These are phyloP conservation scores for Punctoribates punctum DNA, from an alignment of 2,888 invertebrate genomes.

Conservation along the genomic window DNA sequence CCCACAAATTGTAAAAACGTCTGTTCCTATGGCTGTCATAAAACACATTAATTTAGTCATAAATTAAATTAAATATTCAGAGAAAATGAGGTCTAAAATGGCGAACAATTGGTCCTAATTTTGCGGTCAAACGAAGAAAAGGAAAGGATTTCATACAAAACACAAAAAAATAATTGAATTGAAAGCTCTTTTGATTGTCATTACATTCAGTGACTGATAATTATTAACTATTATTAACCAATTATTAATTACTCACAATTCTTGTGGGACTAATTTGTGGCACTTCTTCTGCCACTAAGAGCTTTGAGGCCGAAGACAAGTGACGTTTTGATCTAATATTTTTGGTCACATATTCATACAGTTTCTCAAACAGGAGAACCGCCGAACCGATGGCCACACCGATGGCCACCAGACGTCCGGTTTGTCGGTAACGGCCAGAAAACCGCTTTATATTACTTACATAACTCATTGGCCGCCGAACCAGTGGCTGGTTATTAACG, in stretches of 20 bases:
- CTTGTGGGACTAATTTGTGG: slow-evolving; percentile 17
- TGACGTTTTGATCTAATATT: not conserved
- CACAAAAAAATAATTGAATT: not conserved
- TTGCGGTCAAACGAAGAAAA: slow-evolving; percentile 4
- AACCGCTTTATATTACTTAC: slow-evolving; percentile 19
- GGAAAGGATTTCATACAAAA: not conserved
- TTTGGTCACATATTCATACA: not conserved
- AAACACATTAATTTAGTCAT: no score
- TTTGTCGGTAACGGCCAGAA: not conserved
- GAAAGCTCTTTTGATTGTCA: not conserved
- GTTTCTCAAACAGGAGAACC: not conserved
- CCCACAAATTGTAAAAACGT: no score
- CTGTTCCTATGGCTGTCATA: no score
- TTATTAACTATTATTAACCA: no score
- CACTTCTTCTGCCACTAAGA: slow-evolving; percentile 20
- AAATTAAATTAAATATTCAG: no score
- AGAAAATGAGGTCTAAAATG: not conserved
- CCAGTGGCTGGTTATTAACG: not conserved
- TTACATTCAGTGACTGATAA: not conserved
- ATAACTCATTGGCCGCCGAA: slow-evolving; percentile 8
- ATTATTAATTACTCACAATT: slow-evolving; percentile 19
- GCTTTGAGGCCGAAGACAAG: not conserved
- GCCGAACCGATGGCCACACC: slow-evolving; percentile 11
- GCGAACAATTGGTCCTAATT: slow-evolving; percentile 1
- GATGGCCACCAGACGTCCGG: slow-evolving; percentile 8